phyloP scores from a whole-genome alignment of 1,140 invertebrate species.

The Episyrphus balteatus region DNA sequence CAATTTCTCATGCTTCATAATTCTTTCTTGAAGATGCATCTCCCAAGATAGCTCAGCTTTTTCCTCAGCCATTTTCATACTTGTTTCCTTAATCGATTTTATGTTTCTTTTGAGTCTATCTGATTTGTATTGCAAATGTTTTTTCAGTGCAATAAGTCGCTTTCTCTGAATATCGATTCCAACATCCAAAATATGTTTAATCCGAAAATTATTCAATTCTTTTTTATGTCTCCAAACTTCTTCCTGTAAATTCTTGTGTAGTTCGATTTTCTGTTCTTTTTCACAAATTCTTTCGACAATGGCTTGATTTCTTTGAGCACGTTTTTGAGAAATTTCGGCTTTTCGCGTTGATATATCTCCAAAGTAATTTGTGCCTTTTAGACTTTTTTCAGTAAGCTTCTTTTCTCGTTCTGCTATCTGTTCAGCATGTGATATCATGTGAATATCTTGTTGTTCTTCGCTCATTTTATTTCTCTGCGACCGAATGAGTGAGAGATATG shows the following conservation, averaged over 20 bases:
- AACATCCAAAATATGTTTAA: constrained; percentile 16
- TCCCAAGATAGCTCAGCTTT: constrained; percentile 22
- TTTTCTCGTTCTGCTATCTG: background rate
- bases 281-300: too few species aligned
- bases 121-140: constrained; percentile 29
- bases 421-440: background rate
- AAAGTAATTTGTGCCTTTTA: background rate
- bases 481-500: constrained; percentile 12
- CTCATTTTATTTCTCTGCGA: too few species aligned
- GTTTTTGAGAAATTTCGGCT: background rate
- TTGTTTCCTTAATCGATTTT: constrained; percentile 13
- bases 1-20: constrained; percentile 18
- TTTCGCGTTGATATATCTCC: background rate
- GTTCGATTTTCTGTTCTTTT: background rate
- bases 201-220: constrained; percentile 21
- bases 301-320: background rate
- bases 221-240: constrained; percentile 21
- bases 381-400: background rate
- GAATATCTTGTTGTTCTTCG: background rate
- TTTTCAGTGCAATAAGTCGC: constrained; percentile 26
- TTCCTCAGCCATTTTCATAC: constrained; percentile 10
- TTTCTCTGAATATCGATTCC: constrained; percentile 24
- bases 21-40: constrained; percentile 22
- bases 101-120: constrained; percentile 27
- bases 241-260: constrained; percentile 12